Evolutionary conservation across 2,888 invertebrate genomes (phyloP).

Genomic region (Agrochola litura): DNA sequence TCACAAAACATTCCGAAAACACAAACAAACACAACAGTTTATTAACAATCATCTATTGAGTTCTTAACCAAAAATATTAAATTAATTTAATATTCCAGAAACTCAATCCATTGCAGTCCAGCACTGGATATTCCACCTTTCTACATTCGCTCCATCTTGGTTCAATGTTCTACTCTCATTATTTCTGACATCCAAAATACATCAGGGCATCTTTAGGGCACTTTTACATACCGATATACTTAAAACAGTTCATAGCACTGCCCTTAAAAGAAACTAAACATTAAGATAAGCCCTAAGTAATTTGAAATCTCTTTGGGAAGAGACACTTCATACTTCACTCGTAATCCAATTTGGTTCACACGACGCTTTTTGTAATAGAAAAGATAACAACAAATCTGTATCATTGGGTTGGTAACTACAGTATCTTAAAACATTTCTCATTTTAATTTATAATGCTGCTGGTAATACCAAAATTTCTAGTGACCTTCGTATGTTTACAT

Average conservation of each 20-base stretch:
- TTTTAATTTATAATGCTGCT: neutral
- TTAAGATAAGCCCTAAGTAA: constrained; percentile 60
- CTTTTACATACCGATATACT: constrained; percentile 15
- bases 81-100: too few relatives aligned
- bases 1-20: neutral
- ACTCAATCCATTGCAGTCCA: too few relatives aligned
- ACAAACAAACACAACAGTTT: too few relatives aligned
- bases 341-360: constrained; percentile 48
- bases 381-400: constrained; percentile 1
- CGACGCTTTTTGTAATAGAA: constrained; percentile 12
- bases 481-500: neutral
- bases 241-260: constrained; percentile 11
- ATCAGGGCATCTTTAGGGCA: neutral
- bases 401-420: neutral
- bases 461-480: neutral
- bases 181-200: neutral
- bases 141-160: neutral
- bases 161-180: neutral
- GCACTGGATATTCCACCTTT: neutral
- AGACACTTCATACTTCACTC: constrained; percentile 51
- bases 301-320: constrained; percentile 25
- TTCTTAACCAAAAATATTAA: too few relatives aligned
- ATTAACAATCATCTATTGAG: too few relatives aligned
- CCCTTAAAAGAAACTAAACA: constrained; percentile 33
- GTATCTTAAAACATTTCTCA: neutral